Base-by-base conservation (phyloP, 2,888 invertebrate species). In the Synanthedon tipuliformis region DNA sequence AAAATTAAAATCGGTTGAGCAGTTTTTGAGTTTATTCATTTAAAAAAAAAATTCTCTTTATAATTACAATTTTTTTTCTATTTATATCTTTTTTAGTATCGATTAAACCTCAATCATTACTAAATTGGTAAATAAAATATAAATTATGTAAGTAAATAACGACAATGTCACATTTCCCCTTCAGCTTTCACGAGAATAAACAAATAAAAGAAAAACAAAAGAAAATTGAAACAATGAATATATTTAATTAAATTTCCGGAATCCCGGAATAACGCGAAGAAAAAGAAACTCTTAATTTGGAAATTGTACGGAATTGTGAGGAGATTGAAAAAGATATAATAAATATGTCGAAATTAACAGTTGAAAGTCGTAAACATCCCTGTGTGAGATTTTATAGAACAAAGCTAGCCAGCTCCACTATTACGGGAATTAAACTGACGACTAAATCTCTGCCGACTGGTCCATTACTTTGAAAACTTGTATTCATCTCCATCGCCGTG, bases 171-270 rank as follows among this genome's bases (percentile, higher is more conserved):
- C 13, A 45, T 3, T 45, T 45, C 15, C 41, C 8, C 12, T 27
- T 12, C 41, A 13, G 41, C 13, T n/a, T 13, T 13, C 11, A 11
- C n/a, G 41, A 27, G 41, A 13, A n/a, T 45, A 45, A 13, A 13
- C 45, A 45, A 45, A 45, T 45, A 45, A 45, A 45, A 45, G 13
- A n/a, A 15, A 45, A 45, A 45, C 45, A 45, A 45, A 12, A 54
- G 56, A 58, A 61, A 59, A 59, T 61, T 64, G 57, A 64, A 70
- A 71, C 64, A 71, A 71, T 66, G 69, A 68, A 69, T 66, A 71
- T 63, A 69, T 71, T 67, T 69, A 69, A 71, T 75, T 70, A 68
- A 73, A 71, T 69, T 45, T 45, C 61, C 64, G 52, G 53, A 54
- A 68, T 45, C 15, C 61, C 64, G 52, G 53, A 54, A 54, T 41